Conservation (phyloP, 2,113 vertebrate species). For the Gymnogyps californianus region DNA sequence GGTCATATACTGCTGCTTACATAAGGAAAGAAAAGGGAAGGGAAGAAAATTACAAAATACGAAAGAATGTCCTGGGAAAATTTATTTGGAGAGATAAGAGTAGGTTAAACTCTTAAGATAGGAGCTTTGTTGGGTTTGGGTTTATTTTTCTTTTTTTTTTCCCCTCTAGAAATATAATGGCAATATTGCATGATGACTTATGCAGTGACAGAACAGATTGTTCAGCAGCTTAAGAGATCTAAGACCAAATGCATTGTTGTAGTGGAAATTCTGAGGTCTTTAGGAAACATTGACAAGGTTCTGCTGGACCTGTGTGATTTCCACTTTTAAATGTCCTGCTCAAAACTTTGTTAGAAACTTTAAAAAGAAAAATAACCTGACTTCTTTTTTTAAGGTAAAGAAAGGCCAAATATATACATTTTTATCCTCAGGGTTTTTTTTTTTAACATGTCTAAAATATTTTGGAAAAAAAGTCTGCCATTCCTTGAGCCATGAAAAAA, state of each 20-base stretch:
- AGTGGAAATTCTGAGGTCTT: not conserved
- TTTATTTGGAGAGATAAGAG: not conserved
- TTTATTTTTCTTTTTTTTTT: not conserved
- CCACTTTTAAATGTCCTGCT: not conserved
- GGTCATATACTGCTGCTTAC: not conserved
- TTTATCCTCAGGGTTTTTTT: not conserved
- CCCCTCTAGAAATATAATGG: not conserved
- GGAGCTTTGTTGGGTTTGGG: fast-evolving
- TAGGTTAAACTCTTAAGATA: not conserved
- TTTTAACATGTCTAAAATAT: not conserved
- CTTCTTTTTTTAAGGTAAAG: not conserved
- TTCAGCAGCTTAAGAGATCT: not conserved
- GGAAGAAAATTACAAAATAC: not conserved
- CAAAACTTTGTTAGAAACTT: not conserved
- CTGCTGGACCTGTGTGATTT: not conserved
- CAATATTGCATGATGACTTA: not conserved
- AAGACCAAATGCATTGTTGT: fast-evolving
- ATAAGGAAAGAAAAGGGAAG: not conserved
- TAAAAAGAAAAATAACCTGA: not conserved
- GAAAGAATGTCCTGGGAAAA: not conserved
- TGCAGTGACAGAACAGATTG: not conserved
- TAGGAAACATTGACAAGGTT: not conserved
- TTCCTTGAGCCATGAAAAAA: not conserved
- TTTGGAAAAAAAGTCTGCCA: not conserved
- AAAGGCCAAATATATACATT: fast-evolving